Conservation (phyloP, 2,888 invertebrate genomes). For the Rhagophthalmus giganteus region DNA sequence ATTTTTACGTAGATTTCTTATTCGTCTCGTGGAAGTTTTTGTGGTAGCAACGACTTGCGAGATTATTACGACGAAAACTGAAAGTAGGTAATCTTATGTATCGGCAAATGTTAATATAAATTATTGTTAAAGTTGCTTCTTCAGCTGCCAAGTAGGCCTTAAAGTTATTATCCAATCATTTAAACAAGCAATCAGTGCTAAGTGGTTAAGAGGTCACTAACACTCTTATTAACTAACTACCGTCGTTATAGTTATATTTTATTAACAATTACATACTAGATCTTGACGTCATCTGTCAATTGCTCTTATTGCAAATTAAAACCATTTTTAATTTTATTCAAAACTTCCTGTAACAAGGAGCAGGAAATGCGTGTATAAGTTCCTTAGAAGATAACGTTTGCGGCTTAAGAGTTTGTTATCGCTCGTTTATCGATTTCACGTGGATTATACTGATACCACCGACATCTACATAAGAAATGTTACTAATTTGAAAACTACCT, state of each 20-base stretch:
- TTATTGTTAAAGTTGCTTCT: slow-evolving; percentile 27
- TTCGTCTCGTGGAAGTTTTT: too few relatives aligned
- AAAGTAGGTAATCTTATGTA: not conserved
- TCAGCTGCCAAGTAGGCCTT: slow-evolving; percentile 30
- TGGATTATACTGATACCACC: too few relatives aligned
- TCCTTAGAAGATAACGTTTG: too few relatives aligned
- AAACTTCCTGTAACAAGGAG: not conserved
- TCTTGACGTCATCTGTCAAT: slow-evolving; percentile 40
- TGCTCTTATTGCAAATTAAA: slow-evolving; percentile 36
- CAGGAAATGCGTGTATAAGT: too few relatives aligned
- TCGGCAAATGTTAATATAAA: slow-evolving; percentile 22
- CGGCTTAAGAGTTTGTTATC: too few relatives aligned
- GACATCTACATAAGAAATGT: too few relatives aligned
- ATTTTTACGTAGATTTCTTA: too few relatives aligned
- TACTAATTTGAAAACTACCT: too few relatives aligned
- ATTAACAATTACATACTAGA: slow-evolving; percentile 33
- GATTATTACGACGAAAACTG: too few relatives aligned
- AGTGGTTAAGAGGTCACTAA: slow-evolving; percentile 43
- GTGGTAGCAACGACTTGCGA: too few relatives aligned
- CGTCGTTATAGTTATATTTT: slow-evolving; percentile 35
- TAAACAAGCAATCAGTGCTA: slow-evolving; percentile 41
- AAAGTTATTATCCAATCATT: slow-evolving; percentile 40
- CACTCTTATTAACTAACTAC: slow-evolving; percentile 38
- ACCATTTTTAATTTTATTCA: slow-evolving; percentile 12
- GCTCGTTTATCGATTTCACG: too few relatives aligned